Conservation (phyloP, 1,140 invertebrate species). For the Drosophila lowei region DNA sequence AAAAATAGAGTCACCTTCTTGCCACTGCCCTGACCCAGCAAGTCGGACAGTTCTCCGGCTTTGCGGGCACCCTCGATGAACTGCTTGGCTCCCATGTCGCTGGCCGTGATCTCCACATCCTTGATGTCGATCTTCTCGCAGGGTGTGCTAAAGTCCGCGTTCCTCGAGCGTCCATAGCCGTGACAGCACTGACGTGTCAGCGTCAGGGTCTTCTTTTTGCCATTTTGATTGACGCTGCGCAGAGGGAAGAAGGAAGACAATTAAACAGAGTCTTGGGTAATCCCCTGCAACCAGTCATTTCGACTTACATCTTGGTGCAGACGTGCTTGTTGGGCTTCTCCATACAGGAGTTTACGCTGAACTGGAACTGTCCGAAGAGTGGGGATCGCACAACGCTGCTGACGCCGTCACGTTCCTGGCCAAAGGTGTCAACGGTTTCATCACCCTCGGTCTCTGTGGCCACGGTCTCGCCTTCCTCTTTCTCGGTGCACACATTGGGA, state of each 20-base stretch:
- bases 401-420: constrained; percentile 69
- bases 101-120: constrained; percentile 84
- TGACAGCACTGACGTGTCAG: constrained; percentile 86
- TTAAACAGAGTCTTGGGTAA: constrained; percentile 1
- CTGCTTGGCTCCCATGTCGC: constrained; percentile 84
- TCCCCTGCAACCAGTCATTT: not conserved
- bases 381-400: constrained; percentile 64
- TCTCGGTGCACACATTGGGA: constrained; percentile 79
- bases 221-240: constrained; percentile 84
- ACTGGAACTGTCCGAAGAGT: constrained; percentile 83
- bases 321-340: constrained; percentile 85
- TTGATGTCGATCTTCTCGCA: constrained; percentile 85
- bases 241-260: constrained; percentile 9
- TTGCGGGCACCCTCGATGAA: constrained; percentile 84
- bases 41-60: constrained; percentile 82
- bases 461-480: constrained; percentile 64
- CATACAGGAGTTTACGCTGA: constrained; percentile 84
- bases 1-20: constrained; percentile 85
- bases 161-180: constrained; percentile 84
- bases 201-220: constrained; percentile 85
- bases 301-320: constrained; percentile 85
- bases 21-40: constrained; percentile 80
- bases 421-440: constrained; percentile 75
- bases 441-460: constrained; percentile 60
- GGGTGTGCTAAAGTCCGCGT: constrained; percentile 82